Base-by-base conservation (phyloP, 1,140 invertebrate species). In the silkworm (Bombyx mori) region DNA sequence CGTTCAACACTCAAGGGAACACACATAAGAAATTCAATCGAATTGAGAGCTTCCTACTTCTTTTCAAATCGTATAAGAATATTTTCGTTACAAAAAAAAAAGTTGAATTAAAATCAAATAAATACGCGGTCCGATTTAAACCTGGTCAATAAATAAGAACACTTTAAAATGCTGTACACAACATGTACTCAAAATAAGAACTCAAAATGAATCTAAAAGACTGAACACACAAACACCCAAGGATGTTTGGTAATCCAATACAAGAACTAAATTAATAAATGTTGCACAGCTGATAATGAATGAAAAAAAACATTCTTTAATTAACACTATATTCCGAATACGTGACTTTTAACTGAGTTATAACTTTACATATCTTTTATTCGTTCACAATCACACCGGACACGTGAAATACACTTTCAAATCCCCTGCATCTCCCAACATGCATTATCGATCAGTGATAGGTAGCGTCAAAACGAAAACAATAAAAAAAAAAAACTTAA, bases 211-310 rank as follows among this genome's bases (percentile, higher is more conserved):
- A 18, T 18, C 12, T 18, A 18, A n/a, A n/a, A 18, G 12, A 18
- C 12, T 18, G 12, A 18, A 18, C 12, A 35, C 42, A 42, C 44
- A n/a, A 22, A 18, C 53, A 42, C 12, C 44, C 35, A 53, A 43
- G 52, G 12, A 54, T 54, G 53, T 54, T 54, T 54, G 44, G 53
- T 26, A 54, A 54, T 44, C 42, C 42, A 44, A 54, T 45, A 54
- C 53, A 54, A 22, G 45, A 45, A 18, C 44, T 43, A 54, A 54
- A 54, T 54, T 45, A 45, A 35, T 5, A 1, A 35, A 35, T 5
- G 4, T 35, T 5, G 26, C 4, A 35, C 2, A 35, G 26, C 26
- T 35, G 26, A 35, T 35, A 35, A 35, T 35, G 12, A 35, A 35
- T 2, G 26, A 35, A 54, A 54, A 22, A 49, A 49, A n/a, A 52